Evolutionary conservation across 2,113 vertebrate genomes (phyloP).

Genomic region (Ifrita kowaldi): DNA sequence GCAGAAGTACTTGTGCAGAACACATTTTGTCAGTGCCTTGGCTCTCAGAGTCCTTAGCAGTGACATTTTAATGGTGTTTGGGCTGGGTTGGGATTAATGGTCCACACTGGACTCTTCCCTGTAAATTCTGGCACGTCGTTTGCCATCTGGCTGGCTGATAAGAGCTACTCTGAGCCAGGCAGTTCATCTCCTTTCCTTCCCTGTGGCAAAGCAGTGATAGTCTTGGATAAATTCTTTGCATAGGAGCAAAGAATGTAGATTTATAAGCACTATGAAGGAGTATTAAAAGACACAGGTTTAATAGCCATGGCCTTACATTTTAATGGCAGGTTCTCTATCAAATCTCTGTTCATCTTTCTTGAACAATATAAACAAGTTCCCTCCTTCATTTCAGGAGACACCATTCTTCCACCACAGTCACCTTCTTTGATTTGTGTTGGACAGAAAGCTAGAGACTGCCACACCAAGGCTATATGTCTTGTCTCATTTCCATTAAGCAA

Average conservation of each 20-base stretch:
- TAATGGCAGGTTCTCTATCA: background rate
- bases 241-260: background rate
- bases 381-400: background rate
- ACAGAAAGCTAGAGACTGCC: background rate
- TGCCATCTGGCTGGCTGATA: background rate
- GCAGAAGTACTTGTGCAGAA: background rate
- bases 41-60: background rate
- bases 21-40: background rate
- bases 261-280: background rate
- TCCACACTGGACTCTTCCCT: background rate
- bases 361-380: background rate
- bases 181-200: background rate
- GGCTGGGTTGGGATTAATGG: background rate
- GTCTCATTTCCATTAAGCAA: conserved; percentile 7
- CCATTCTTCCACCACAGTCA: background rate
- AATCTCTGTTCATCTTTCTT: background rate
- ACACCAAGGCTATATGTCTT: background rate
- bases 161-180: background rate
- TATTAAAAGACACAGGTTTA: background rate
- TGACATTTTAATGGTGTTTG: background rate
- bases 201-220: background rate
- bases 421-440: background rate
- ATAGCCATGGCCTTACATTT: background rate
- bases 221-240: background rate
- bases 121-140: background rate